Evolutionary conservation across 2,888 invertebrate species (phyloP).

Genomic region (Drosophila paranaensis): DNA sequence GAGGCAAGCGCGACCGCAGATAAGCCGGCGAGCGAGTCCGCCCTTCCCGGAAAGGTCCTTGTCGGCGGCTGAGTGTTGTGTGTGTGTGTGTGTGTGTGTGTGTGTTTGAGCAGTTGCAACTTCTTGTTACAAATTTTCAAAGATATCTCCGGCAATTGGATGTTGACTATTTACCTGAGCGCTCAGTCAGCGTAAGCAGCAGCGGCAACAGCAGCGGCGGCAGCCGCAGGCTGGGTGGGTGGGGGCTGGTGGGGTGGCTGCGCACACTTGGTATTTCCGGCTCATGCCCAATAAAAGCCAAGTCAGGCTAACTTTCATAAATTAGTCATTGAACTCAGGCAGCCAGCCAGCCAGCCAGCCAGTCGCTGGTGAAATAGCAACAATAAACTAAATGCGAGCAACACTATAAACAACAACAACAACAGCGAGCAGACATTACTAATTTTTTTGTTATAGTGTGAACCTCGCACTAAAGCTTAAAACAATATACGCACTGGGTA

Average conservation of each 20-base stretch:
- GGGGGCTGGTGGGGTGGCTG: background rate
- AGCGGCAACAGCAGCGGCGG: background rate
- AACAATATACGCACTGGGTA: conserved; percentile 59
- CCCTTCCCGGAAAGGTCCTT: conserved; percentile 47
- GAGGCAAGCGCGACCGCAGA: conserved; percentile 41
- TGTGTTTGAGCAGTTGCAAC: conserved; percentile 22
- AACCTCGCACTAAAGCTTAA: conserved; percentile 60
- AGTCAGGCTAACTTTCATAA: conserved; percentile 71
- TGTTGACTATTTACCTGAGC: conserved; percentile 36
- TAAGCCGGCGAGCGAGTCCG: conserved; percentile 24
- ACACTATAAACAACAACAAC: conserved; percentile 36
- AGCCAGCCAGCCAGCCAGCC: conserved; percentile 22
- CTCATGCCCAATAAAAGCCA: conserved; percentile 46
- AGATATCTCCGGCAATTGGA: conserved; percentile 12
- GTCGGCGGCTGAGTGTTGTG: conserved; percentile 25
- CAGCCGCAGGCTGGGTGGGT: too few species aligned
- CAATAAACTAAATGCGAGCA: conserved; percentile 62
- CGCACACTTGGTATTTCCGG: conserved; percentile 34
- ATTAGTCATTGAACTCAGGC: conserved; percentile 76
- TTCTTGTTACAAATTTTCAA: conserved; percentile 25
- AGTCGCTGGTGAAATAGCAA: conserved; percentile 35
- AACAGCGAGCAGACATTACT: conserved; percentile 42
- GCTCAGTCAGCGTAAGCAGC: background rate
- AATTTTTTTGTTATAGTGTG: conserved; percentile 72
- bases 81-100: background rate